A percentile compares a stretch with the other conserved stretches of the same genome.
phyloP scores from a whole-genome alignment of 2,888 invertebrate species.

The Vesta saturnalis region DNA sequence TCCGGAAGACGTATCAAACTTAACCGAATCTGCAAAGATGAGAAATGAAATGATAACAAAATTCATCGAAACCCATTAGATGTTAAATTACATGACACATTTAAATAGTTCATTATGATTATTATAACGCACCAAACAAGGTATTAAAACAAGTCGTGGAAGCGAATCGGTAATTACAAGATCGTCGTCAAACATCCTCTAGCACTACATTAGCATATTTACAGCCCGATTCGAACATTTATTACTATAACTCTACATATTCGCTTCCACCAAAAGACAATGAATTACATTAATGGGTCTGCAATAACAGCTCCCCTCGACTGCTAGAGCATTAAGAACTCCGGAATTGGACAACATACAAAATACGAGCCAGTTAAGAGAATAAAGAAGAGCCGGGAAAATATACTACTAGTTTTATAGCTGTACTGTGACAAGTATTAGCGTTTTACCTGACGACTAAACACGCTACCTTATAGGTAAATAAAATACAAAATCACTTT shows the following conservation, averaged over 20 bases:
- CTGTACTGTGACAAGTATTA: slow-evolving; percentile 59
- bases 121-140: slow-evolving; percentile 14
- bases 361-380: slow-evolving; percentile 62
- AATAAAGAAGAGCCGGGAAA: slow-evolving; percentile 60
- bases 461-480: slow-evolving; percentile 56
- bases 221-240: slow-evolving; percentile 45
- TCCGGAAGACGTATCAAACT: slow-evolving; percentile 43
- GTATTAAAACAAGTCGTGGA: slow-evolving; percentile 28
- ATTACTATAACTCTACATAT: slow-evolving; percentile 47
- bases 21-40: slow-evolving; percentile 35
- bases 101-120: slow-evolving; percentile 12
- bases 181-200: slow-evolving; percentile 29
- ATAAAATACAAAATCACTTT: slow-evolving; percentile 60
- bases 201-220: slow-evolving; percentile 43
- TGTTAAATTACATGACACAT: slow-evolving; percentile 11
- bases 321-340: slow-evolving; percentile 60
- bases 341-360: slow-evolving; percentile 60
- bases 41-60: slow-evolving; percentile 24
- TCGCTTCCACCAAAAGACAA: slow-evolving; percentile 55
- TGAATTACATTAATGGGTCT: slow-evolving; percentile 62
- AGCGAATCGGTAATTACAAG: slow-evolving; percentile 35
- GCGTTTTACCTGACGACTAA: slow-evolving; percentile 58
- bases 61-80: slow-evolving; percentile 23
- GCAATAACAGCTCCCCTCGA: slow-evolving; percentile 58
- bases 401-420: slow-evolving; percentile 61